Percentiles rank a stretch among this genome's conserved stretches.
Conservation (phyloP, 2,797 vertebrate species). For the Anabas testudineus region DNA sequence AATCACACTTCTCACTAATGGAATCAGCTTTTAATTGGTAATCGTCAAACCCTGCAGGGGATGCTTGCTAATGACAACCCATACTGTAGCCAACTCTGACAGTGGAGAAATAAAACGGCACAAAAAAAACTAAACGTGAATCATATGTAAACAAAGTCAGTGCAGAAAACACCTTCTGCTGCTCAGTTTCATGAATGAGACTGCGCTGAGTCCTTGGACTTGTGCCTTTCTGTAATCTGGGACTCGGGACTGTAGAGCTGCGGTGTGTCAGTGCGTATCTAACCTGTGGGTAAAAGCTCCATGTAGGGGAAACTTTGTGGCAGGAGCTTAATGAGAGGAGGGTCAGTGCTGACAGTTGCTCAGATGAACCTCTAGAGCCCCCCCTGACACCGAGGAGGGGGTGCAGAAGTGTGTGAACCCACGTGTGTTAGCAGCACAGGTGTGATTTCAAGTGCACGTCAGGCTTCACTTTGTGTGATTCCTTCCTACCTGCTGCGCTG, state of each 20-base stretch:
- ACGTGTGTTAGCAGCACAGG: background rate
- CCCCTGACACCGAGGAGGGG: background rate
- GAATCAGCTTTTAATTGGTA: background rate
- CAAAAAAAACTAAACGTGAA: background rate
- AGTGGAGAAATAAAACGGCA: background rate
- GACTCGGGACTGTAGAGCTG: background rate
- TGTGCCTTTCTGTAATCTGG: background rate
- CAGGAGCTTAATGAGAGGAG: background rate
- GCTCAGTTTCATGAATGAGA: slow-evolving; percentile 14
- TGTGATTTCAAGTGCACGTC: too few species aligned
- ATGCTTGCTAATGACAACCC: background rate
- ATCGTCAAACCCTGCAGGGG: background rate
- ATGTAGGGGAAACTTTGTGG: background rate
- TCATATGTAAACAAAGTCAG: background rate
- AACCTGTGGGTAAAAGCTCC: background rate
- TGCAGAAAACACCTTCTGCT: background rate
- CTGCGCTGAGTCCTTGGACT: slow-evolving; percentile 4
- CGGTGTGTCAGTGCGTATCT: slow-evolving; percentile 1
- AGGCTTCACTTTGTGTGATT: background rate
- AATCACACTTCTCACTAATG: background rate
- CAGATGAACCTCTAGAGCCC: background rate
- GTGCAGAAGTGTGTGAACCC: background rate
- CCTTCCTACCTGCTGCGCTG: slow-evolving; percentile 88
- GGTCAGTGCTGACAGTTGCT: background rate
- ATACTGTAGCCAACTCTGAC: background rate